Evolutionary conservation across 2,888 invertebrate species (phyloP).

Genomic region (Coenonympha glycerion): DNA sequence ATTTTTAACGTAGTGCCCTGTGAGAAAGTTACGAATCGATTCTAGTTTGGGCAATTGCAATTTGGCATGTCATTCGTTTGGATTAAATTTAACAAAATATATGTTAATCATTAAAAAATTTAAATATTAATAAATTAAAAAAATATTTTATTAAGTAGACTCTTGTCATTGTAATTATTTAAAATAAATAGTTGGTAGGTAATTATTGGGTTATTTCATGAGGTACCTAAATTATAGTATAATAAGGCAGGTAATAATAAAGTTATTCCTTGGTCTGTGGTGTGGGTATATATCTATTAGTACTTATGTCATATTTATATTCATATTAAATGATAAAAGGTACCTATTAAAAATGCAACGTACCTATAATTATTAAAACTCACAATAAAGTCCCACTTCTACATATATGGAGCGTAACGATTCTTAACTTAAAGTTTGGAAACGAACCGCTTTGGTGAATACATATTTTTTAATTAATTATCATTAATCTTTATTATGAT

Average conservation of each 20-base stretch:
- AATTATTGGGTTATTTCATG: too few relatives aligned
- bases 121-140: background rate
- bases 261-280: too few relatives aligned
- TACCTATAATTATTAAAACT: slow-evolving; percentile 1
- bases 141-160: too few relatives aligned
- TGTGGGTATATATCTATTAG: background rate
- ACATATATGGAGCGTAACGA: slow-evolving; percentile 43
- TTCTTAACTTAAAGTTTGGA: slow-evolving; percentile 64
- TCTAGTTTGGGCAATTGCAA: too few relatives aligned
- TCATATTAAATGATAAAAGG: background rate
- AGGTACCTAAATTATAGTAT: too few relatives aligned
- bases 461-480: slow-evolving; percentile 70
- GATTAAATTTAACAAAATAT: background rate
- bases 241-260: too few relatives aligned
- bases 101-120: background rate
- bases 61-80: background rate
- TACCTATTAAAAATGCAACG: slow-evolving; percentile 2
- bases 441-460: slow-evolving; percentile 57
- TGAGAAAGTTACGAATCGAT: slow-evolving; percentile 45
- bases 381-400: slow-evolving; percentile 25
- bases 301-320: background rate
- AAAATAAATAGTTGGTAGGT: too few relatives aligned
- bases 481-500: slow-evolving; percentile 47
- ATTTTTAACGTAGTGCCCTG: slow-evolving; percentile 42
- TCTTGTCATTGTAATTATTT: too few relatives aligned